phyloP scores from a whole-genome alignment of 2,888 invertebrate genomes.

The Zaprionus lineosus region DNA sequence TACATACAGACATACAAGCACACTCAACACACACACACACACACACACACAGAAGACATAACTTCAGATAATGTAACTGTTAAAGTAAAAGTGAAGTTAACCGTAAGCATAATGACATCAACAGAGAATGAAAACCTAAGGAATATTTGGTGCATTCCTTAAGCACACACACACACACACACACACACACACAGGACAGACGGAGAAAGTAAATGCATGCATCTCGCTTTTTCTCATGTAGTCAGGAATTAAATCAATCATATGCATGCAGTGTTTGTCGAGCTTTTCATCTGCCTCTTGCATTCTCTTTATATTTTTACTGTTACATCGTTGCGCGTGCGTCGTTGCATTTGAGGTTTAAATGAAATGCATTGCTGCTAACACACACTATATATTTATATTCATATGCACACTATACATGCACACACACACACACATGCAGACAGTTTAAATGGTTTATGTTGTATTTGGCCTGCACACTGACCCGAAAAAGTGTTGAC shows the following conservation, averaged over 20 bases:
- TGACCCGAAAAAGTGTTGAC: slow-evolving; percentile 3
- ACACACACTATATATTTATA: slow-evolving; percentile 22
- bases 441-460: slow-evolving; percentile 11
- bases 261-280: slow-evolving; percentile 16
- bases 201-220: not conserved
- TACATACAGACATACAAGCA: not conserved
- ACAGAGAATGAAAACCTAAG: not conserved
- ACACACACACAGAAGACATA: slow-evolving; percentile 14
- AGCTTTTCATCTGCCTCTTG: slow-evolving; percentile 15
- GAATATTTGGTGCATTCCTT: too few relatives aligned
- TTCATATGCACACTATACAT: slow-evolving; percentile 35
- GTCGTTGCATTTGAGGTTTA: slow-evolving; percentile 7
- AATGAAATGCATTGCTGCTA: slow-evolving; percentile 22
- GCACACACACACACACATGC: slow-evolving; percentile 18
- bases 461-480: slow-evolving; percentile 7
- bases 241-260: slow-evolving; percentile 10
- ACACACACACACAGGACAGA: too few relatives aligned
- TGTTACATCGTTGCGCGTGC: slow-evolving; percentile 14
- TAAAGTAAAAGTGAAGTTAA: slow-evolving; percentile 36
- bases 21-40: slow-evolving; percentile 10
- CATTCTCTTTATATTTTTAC: not conserved
- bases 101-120: not conserved
- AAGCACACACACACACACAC: too few relatives aligned
- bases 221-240: slow-evolving; percentile 5
- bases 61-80: slow-evolving; percentile 53